phyloP scores from a whole-genome alignment of 53 echinoderm and acorn worm species.

The Henricia sp. region DNA sequence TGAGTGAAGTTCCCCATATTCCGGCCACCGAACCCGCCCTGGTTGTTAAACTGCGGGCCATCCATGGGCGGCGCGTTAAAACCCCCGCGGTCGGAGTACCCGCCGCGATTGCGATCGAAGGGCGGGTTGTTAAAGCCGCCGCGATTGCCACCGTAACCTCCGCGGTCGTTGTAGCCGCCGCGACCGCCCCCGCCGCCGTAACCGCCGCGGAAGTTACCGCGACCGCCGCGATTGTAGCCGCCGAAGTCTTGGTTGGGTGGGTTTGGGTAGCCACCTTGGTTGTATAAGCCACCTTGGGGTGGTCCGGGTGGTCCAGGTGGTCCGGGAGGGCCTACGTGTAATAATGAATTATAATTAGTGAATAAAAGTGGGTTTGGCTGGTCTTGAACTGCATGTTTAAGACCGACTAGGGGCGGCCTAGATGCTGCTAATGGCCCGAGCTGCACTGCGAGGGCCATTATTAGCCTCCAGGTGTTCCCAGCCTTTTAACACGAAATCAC shows the following conservation, averaged over 20 bases:
- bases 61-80: conserved; percentile 40
- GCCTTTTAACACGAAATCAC: too few relatives aligned
- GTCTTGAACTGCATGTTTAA: background rate
- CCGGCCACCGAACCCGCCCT: conserved; percentile 53
- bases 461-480: too few relatives aligned
- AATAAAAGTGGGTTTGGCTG: background rate
- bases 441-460: too few relatives aligned
- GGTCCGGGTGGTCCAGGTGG: conserved; percentile 23
- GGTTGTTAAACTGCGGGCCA: conserved; percentile 31
- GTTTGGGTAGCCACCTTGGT: conserved; percentile 30
- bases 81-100: conserved; percentile 66
- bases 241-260: conserved; percentile 57
- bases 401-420: background rate
- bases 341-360: background rate
- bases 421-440: background rate
- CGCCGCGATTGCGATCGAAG: conserved; percentile 25
- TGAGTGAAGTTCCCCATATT: conserved; percentile 26
- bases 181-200: conserved; percentile 72
- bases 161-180: conserved; percentile 68
- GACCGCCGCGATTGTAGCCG: conserved; percentile 56
- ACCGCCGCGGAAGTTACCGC: conserved; percentile 59
- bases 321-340: too few relatives aligned
- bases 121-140: conserved; percentile 28
- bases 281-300: conserved; percentile 40
- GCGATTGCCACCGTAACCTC: too few relatives aligned